Conservation (phyloP, 2,113 vertebrate species). For the Serinus canaria region DNA sequence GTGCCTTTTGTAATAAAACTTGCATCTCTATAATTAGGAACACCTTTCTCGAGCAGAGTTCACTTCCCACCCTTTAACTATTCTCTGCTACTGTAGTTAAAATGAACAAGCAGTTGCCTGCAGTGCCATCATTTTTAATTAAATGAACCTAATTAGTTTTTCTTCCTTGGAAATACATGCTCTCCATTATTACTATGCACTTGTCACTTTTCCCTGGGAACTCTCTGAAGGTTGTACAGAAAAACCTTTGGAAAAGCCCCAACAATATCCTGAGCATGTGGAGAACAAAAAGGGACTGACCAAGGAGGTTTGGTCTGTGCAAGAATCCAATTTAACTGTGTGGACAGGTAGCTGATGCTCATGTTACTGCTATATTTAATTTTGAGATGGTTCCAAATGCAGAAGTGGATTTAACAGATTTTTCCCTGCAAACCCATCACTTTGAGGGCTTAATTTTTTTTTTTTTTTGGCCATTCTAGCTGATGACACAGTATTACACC, state of each 20-base stretch:
- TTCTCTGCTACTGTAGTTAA: slow-evolving; percentile 47
- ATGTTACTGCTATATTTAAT: not conserved
- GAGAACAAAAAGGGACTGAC: not conserved
- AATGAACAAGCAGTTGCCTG: slow-evolving; percentile 13
- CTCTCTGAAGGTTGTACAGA: not conserved
- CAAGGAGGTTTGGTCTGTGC: not conserved
- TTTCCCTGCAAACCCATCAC: not conserved
- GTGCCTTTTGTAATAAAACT: slow-evolving; percentile 5
- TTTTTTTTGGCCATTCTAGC: not conserved
- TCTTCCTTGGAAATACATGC: slow-evolving; percentile 10
- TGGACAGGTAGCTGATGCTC: not conserved
- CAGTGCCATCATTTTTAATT: slow-evolving; percentile 36
- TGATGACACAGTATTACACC: not conserved
- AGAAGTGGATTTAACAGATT: not conserved
- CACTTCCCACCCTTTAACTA: slow-evolving; percentile 5
- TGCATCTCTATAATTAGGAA: slow-evolving; percentile 41
- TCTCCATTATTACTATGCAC: not conserved
- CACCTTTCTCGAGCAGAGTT: slow-evolving; percentile 14
- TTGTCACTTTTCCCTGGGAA: not conserved
- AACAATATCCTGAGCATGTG: not conserved
- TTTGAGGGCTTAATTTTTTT: not conserved
- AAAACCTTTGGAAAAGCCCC: not conserved
- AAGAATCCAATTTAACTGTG: not conserved
- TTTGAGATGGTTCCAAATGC: not conserved
- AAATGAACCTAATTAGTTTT: slow-evolving; percentile 52